Evolutionary conservation across 2,888 invertebrate species (phyloP), one percentile per base, ranked within the genome.

Genomic region (Acronicta leporina): DNA sequence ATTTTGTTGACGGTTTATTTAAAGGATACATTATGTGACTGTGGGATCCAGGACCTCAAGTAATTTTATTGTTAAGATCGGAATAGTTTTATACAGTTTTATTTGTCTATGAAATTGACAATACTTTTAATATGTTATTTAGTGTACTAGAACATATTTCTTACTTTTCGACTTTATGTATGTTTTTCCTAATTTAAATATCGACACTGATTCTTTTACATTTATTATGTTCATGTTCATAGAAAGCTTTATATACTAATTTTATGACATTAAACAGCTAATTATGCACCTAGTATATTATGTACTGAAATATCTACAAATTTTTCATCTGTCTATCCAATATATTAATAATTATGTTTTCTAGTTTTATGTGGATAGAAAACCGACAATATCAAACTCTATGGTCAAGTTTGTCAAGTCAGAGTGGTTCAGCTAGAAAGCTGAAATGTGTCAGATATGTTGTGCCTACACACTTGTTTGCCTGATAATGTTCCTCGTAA

Each of bases 361-460:
- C 46, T 43, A 54, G 57, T 41, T 25, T 47, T 44, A 15, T 47
- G 65, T 59, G 55, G 59, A 65, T 74, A 68, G 72, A 76, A 70
- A 75, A 67, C 62, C 54, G 45, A 58, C 55, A 63, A 63, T 68
- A 64, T 65, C 55, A 52, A 54, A 64, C 11, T 47, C 33, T 61
- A 9, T 73, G 68, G 68, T 68, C 71, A 72, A 73, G 68, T 73
- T 73, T 48, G 73, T 73, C 73, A 68, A 71, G 73, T 68, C 42
- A 42, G 51, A 68, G 53, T 55, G 55, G 77, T 61, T 68, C 16
- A 42, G 48, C 46, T 73, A 79, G 78, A 79, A 77, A 79, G 76
- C 75, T 70, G 55, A 67, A 68, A 68, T 74, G 71, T 70, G 67
- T 66, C 75, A 75, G 68, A 79, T 65, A 64, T 63, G 48, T 40